Evolutionary conservation across 2,113 vertebrate species (phyloP).

Genomic region (Crotalus helleri): DNA sequence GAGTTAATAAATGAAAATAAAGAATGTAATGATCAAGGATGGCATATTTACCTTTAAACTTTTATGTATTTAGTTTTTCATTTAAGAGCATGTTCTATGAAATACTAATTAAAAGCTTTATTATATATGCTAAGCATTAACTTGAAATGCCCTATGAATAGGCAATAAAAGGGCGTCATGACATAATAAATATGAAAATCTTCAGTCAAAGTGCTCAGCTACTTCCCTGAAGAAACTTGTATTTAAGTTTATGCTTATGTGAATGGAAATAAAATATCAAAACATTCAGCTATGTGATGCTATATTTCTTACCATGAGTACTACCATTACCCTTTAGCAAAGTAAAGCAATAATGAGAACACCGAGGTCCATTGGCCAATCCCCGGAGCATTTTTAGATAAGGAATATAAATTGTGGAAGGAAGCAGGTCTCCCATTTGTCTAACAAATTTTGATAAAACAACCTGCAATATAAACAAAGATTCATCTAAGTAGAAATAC

Average conservation of each 20-base stretch:
- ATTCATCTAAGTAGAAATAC: constrained; percentile 18
- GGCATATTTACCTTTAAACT: background rate
- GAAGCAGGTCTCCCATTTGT: constrained; percentile 97
- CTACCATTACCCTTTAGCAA: constrained; percentile 95
- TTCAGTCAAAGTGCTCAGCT: background rate
- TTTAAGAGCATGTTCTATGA: background rate
- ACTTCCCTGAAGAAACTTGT: background rate
- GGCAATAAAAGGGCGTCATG: background rate
- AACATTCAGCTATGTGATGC: constrained; percentile 6
- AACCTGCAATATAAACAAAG: constrained; percentile 75
- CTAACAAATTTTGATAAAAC: constrained; percentile 97
- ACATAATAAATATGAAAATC: background rate
- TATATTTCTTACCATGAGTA: constrained; percentile 82
- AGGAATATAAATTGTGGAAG: constrained; percentile 91
- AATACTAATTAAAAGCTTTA: background rate
- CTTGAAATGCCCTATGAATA: background rate
- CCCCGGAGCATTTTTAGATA: constrained; percentile 94
- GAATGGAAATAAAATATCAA: constrained; percentile 9
- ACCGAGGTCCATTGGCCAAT: constrained; percentile 89
- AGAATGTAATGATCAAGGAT: background rate
- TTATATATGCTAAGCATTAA: background rate
- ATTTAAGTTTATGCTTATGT: too few relatives aligned
- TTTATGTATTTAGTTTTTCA: background rate
- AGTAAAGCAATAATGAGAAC: constrained; percentile 96
- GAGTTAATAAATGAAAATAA: background rate